Evolutionary conservation across 2,797 vertebrate species (phyloP), one percentile per base, ranked within the genome.

Genomic region (Arnoldichthys spilopterus): DNA sequence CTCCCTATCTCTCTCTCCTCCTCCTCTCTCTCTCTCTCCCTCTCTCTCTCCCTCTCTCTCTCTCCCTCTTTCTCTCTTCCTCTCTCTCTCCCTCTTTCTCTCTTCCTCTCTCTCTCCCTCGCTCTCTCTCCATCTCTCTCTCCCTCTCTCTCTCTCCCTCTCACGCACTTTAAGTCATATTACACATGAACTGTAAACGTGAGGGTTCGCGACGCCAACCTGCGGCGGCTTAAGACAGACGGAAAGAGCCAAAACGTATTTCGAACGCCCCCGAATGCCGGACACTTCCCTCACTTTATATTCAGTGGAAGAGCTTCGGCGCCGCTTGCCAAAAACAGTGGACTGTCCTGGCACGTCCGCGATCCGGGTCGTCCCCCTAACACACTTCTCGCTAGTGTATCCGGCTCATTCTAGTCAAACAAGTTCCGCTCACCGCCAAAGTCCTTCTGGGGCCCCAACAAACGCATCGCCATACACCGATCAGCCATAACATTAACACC

Each of bases 91-190:
- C n/a, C n/a, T n/a, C n/a, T n/a, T n/a, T n/a, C n/a, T n/a, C n/a
- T 37, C 34, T 37, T 7, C 7, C 34, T 37, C 34, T 37, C 34
- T 37, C 34, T 37, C 34, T 37, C 34, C 7, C 34, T 37, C 34
- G 3, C 83, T 78, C 74, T 76, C 47, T 66, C 22, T 16, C 53
- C 32, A 40, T 34, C 51, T 71, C 51, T 54, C 28, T 71, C 68
- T 13, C 5, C 7, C 22, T 49, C 43, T 8, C 9, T 43, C 40
- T 3, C n/a, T 66, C 64, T 37, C 20, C 53, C 71, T 76, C 62
- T 34, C 76, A 61, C 62, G 56, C 74, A 40, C 82, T 72, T 80
- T 83, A 83, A 85, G 72, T 75, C 78, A 75, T 12, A 73, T 61
- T 67, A 66, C 68, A 76, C 74, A 76, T 51, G 51, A 82, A 63